phyloP scores from a whole-genome alignment of 1,140 invertebrate genomes.

The Sweltsa coloradensis region DNA sequence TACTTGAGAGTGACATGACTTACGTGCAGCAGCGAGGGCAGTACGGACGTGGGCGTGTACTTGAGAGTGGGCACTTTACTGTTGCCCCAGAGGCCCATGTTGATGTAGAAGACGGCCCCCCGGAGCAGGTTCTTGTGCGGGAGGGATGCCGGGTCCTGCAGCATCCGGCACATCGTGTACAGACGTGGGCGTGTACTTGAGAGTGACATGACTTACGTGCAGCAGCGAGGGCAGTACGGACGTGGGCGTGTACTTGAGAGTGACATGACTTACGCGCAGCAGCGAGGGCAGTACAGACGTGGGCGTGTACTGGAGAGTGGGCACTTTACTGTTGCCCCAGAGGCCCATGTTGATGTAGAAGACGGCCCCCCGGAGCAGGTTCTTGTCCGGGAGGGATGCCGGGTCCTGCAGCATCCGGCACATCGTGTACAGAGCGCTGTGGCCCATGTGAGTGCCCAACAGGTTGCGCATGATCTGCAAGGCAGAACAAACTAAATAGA shows the following conservation, averaged over 20 bases:
- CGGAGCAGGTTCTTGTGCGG: too few relatives aligned
- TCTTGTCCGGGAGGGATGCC: constrained; percentile 37
- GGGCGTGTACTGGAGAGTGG: constrained; percentile 60
- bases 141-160: too few relatives aligned
- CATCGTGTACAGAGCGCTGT: constrained; percentile 74
- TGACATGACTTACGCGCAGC: constrained; percentile 42
- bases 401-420: constrained; percentile 58
- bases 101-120: too few relatives aligned
- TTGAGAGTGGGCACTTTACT: too few relatives aligned
- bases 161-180: too few relatives aligned
- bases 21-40: too few relatives aligned
- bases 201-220: too few relatives aligned
- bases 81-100: too few relatives aligned
- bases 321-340: constrained; percentile 56
- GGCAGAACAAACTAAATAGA: too few relatives aligned
- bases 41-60: too few relatives aligned
- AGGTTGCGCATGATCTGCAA: constrained; percentile 79
- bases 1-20: too few relatives aligned
- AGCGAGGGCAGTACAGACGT: constrained; percentile 72
- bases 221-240: constrained; percentile 70
- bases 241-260: constrained; percentile 61
- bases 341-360: constrained; percentile 83
- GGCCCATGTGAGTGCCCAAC: constrained; percentile 81
- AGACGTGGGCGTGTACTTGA: too few relatives aligned
- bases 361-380: constrained; percentile 66